Base-by-base conservation (phyloP, 2,797 vertebrate genomes). In the Monodelphis domestica region DNA sequence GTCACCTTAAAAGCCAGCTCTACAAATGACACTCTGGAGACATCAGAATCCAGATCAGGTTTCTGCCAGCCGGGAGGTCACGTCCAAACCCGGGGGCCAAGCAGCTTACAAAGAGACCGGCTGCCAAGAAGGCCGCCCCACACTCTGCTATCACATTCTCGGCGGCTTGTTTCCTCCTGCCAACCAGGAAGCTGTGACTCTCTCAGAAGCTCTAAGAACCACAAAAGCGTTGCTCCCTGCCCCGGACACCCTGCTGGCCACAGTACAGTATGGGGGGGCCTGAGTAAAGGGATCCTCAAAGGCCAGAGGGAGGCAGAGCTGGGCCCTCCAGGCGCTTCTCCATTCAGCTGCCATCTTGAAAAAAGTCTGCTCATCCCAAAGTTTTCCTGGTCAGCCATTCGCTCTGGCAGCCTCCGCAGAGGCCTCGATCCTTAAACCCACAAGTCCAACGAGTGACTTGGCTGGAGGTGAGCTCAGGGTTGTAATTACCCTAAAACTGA, bases 291-390 rank as follows among this genome's bases (percentile, higher is more conserved):
- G 1, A 17, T 0, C 0, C 21, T 78, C 21, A 45, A 11, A 45
- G 38, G 21, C 1, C 17, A 38, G n/a, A 38, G 63, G 63, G 63
- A 9, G 63, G n/a, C 38, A 24, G 21, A 78, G 21, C 70, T 45
- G 70, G 9, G 24, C 70, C 50, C 38, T 84, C 38, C 70, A 84
- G 50, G 38, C 38, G 38, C 21, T 84, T 50, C 9, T 26, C 45
- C 38, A 84, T 84, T 84, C 38, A 84, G 63, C 84, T 91, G 59
- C 63, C 63, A 84, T 91, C 63, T 28, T 91, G 63, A 59, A 88
- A n/a, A 88, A 28, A 33, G 30, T 51, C 51, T 57, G 50, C 21
- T 52, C 50, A 29, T 45, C 26, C 33, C 87, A 53, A 21, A 17
- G 10, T 29, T 54, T 57, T 50, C 54, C 87, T 33, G 51, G 45